Evolutionary conservation across 2,797 vertebrate genomes (phyloP).

Genomic region (Scolopax bukidnonensis): DNA sequence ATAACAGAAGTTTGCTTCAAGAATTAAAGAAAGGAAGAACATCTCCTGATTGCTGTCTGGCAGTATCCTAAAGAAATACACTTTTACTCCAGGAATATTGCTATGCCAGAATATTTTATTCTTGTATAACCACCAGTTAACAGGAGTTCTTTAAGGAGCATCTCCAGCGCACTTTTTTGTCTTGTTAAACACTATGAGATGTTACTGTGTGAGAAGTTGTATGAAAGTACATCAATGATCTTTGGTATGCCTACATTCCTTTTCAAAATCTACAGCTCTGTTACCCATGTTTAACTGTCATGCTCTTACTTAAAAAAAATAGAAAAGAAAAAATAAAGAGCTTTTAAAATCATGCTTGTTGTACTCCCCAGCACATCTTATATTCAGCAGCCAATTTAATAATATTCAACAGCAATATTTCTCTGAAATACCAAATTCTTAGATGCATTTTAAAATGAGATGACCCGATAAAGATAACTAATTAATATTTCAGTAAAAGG

Average conservation of each 20-base stretch:
- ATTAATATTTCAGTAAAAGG: neutral
- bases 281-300: neutral
- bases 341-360: neutral
- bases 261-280: neutral
- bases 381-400: neutral
- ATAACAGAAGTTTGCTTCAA: neutral
- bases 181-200: neutral
- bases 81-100: neutral
- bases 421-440: neutral
- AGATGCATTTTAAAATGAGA: neutral
- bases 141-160: neutral
- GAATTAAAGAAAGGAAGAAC: neutral
- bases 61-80: neutral
- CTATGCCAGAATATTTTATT: neutral
- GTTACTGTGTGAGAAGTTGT: neutral
- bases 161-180: neutral
- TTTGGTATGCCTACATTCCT: neutral
- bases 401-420: neutral
- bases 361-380: neutral
- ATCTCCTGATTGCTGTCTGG: neutral
- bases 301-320: neutral
- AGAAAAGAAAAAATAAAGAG: neutral
- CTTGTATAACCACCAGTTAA: neutral
- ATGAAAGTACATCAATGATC: neutral
- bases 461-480: neutral